Evolutionary conservation across 2,113 vertebrate species (phyloP).

Genomic region (Vireo altiloquus): DNA sequence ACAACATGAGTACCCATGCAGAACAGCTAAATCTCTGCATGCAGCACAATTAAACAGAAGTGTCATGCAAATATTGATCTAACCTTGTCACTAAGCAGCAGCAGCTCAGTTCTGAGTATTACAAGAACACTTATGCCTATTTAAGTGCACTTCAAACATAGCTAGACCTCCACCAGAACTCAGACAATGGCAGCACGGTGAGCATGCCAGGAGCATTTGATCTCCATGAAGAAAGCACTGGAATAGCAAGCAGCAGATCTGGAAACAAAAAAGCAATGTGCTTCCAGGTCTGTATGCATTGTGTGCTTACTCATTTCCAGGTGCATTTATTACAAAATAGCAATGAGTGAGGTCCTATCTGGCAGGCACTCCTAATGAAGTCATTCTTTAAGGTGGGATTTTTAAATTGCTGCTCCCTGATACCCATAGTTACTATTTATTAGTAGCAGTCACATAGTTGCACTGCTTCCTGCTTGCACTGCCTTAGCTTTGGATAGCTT

Average conservation of each 20-base stretch:
- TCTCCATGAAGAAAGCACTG: neutral
- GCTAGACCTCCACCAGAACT: neutral
- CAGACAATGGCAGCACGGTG: neutral
- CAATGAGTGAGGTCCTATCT: neutral
- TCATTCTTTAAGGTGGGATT: neutral
- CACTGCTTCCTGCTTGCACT: neutral
- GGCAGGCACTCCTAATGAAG: neutral
- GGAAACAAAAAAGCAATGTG: neutral
- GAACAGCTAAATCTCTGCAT: neutral
- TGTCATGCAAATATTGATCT: neutral
- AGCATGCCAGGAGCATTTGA: neutral
- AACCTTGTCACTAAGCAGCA: neutral
- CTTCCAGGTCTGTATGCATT: neutral
- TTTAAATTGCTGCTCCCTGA: neutral
- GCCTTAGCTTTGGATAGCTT: neutral
- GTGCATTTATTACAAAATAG: neutral
- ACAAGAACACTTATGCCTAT: neutral
- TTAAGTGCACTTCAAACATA: neutral
- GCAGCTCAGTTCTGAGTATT: neutral
- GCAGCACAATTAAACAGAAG: neutral
- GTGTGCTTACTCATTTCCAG: rapidly evolving
- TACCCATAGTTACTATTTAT: neutral
- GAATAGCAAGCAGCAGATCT: neutral
- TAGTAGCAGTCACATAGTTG: neutral
- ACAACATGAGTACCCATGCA: neutral